phyloP scores from a whole-genome alignment of 1,140 invertebrate genomes.

The Leptinotarsa lineolata region DNA sequence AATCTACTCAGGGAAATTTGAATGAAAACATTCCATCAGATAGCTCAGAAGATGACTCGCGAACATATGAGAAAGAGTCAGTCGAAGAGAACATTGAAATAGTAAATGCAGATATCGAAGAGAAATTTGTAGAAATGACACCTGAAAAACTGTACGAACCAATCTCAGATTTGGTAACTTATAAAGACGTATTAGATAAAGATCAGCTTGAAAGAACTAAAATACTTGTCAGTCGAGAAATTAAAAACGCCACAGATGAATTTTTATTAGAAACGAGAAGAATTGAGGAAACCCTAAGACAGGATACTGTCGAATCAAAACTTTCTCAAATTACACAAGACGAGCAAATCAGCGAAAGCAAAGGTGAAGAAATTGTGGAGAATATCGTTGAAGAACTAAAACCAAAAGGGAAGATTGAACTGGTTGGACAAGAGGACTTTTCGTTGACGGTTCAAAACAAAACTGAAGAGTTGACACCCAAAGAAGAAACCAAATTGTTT shows the following conservation, averaged over 20 bases:
- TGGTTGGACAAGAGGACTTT: no score
- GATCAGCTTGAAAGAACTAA: not conserved
- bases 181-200: conserved; percentile 1
- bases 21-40: conserved; percentile 19
- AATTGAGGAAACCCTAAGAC: not conserved
- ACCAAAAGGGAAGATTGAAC: not conserved
- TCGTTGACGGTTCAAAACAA: no score
- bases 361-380: conserved; percentile 12
- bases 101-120: conserved; percentile 2
- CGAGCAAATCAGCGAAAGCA: conserved; percentile 14
- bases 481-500: not conserved
- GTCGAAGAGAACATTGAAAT: not conserved
- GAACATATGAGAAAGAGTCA: not conserved
- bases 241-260: not conserved
- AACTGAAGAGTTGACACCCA: not conserved
- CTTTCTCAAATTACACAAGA: not conserved
- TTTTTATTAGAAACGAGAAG: not conserved
- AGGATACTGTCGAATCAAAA: not conserved
- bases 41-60: not conserved
- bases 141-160: conserved; percentile 10
- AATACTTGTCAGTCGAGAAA: not conserved
- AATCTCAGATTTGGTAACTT: not conserved
- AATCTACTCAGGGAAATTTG: conserved; percentile 15
- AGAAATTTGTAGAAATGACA: not conserved
- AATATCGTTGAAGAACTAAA: conserved; percentile 31